These are phyloP conservation scores for Streptopelia turtur DNA, from an alignment of 2,797 vertebrate species.

Conservation along the genomic window DNA sequence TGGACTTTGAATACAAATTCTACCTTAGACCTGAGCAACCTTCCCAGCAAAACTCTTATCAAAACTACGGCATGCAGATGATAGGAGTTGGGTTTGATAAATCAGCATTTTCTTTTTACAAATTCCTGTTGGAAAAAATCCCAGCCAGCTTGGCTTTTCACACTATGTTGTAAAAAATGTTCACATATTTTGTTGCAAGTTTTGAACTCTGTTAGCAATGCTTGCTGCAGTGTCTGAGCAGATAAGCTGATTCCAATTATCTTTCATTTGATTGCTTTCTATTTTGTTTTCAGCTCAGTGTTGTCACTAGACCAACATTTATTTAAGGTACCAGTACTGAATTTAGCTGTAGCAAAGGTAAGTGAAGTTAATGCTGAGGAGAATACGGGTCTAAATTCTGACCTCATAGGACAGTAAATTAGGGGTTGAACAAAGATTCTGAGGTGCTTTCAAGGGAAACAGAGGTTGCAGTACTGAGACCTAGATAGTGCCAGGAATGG, in stretches of 20 bases:
- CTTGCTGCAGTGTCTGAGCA: neutral
- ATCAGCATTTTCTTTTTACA: neutral
- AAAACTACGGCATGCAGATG: neutral
- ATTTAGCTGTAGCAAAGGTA: neutral
- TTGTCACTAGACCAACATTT: neutral
- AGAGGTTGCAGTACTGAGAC: neutral
- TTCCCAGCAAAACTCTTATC: neutral
- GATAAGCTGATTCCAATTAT: slow-evolving; percentile 37
- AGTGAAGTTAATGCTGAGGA: neutral
- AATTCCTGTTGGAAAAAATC: neutral
- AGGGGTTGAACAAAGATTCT: neutral
- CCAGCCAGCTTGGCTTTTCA: neutral
- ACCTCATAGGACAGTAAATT: neutral
- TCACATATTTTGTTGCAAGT: neutral
- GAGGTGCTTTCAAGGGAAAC: neutral
- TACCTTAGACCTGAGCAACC: neutral
- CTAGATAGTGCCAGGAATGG: neutral
- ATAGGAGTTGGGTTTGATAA: neutral
- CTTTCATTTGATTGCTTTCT: neutral
- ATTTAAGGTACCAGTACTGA: neutral
- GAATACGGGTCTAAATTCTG: neutral
- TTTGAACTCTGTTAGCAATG: neutral
- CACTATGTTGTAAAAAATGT: neutral
- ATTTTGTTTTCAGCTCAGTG: slow-evolving; percentile 17
- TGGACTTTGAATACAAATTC: neutral